phyloP scores from a whole-genome alignment of 2,113 vertebrate genomes.

The Trachemys scripta region DNA sequence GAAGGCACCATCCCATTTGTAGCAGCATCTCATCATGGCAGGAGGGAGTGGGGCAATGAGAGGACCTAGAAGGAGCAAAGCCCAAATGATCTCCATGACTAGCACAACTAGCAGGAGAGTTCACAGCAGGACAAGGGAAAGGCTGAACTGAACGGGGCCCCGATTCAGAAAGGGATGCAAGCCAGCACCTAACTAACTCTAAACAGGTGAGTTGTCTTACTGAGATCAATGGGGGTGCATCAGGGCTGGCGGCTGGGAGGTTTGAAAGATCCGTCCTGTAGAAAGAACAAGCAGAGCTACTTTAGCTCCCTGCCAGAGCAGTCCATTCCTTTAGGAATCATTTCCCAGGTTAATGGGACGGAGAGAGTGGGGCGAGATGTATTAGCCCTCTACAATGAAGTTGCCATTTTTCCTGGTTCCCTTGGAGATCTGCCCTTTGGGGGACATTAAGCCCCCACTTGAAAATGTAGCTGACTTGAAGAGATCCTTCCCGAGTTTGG shows the following conservation, averaged over 20 bases:
- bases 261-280: background rate
- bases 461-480: rapidly evolving
- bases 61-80: background rate
- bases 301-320: background rate
- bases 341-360: no score
- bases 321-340: no score
- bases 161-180: background rate
- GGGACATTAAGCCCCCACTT: rapidly evolving
- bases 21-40: background rate
- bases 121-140: background rate
- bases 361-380: background rate
- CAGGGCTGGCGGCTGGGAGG: background rate
- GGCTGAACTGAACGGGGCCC: background rate
- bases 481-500: rapidly evolving
- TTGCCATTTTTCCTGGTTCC: background rate
- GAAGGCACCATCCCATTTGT: background rate
- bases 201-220: background rate
- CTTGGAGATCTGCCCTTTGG: background rate
- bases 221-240: background rate
- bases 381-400: background rate
- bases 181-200: no score
- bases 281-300: no score
- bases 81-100: background rate
- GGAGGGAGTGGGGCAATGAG: background rate
- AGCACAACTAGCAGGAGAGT: background rate